Percentiles rank a stretch among this genome's conserved stretches.
These are phyloP conservation scores for Momotus momota DNA, from an alignment of 2,797 vertebrate species.

Conservation along the genomic window DNA sequence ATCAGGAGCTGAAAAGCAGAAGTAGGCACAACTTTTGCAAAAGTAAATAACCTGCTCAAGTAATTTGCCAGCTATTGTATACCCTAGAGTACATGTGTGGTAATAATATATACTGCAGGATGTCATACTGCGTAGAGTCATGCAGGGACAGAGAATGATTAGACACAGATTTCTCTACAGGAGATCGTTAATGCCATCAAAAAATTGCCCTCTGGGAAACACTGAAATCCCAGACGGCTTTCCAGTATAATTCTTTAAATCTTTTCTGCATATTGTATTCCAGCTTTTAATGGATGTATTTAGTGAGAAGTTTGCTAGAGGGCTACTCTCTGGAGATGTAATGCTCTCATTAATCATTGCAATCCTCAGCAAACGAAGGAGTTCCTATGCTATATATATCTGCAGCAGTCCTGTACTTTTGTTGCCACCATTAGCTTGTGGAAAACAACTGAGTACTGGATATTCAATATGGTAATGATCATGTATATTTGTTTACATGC, in stretches of 20 bases:
- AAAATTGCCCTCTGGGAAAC: constrained; percentile 33
- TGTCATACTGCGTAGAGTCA: background rate
- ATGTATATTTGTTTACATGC: background rate
- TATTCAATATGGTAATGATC: background rate
- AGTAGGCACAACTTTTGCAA: background rate
- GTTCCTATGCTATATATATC: background rate
- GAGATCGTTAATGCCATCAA: constrained; percentile 25
- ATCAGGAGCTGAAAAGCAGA: background rate
- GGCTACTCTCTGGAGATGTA: background rate
- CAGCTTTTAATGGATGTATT: constrained; percentile 38
- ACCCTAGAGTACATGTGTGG: background rate
- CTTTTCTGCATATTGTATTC: constrained; percentile 11
- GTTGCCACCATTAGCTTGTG: background rate
- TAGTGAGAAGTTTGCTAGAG: constrained; percentile 30
- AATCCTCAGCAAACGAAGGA: background rate
- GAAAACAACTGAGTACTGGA: background rate
- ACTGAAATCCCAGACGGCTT: constrained; percentile 14
- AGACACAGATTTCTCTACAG: constrained; percentile 36
- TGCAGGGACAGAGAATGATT: constrained; percentile 17
- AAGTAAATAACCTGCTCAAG: background rate
- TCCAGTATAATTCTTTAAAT: constrained; percentile 29
- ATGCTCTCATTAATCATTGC: constrained; percentile 27
- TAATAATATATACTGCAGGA: background rate
- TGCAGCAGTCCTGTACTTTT: background rate
- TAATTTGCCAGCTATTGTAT: background rate